Conservation (phyloP, 2,888 invertebrate species). For the Hyposoter didymator region DNA sequence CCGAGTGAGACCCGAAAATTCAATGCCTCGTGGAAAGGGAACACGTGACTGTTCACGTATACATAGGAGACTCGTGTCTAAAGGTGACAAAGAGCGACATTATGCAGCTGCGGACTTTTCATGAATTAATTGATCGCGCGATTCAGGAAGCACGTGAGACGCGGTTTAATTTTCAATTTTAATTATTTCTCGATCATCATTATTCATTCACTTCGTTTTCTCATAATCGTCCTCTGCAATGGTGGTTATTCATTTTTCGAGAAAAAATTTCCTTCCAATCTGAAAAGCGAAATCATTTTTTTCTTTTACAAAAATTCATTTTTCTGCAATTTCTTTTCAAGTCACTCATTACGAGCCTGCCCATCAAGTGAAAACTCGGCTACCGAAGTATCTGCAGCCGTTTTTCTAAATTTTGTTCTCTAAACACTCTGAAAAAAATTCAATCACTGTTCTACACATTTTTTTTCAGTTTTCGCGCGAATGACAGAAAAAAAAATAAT, state of each 20-base stretch:
- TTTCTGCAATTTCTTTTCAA: too few species aligned
- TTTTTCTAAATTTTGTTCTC: too few species aligned
- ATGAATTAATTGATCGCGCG: background rate
- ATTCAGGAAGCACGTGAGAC: background rate
- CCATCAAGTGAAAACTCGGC: too few species aligned
- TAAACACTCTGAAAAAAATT: too few species aligned
- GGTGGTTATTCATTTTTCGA: background rate
- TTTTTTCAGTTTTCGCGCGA: too few species aligned
- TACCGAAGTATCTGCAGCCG: too few species aligned
- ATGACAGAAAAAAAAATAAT: too few species aligned
- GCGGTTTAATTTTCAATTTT: background rate
- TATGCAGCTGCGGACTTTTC: background rate
- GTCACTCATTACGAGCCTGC: too few species aligned
- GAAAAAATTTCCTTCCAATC: too few species aligned
- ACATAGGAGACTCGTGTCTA: background rate
- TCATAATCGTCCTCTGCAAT: background rate
- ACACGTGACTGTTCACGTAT: slow-evolving; percentile 2
- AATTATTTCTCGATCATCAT: background rate
- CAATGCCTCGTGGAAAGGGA: background rate
- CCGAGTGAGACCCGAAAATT: slow-evolving; percentile 1
- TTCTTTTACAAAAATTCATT: too few species aligned
- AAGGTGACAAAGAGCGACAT: background rate
- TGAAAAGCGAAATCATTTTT: too few species aligned
- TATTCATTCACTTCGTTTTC: background rate
- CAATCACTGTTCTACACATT: too few species aligned